Evolutionary conservation across 2,888 invertebrate genomes (phyloP).

Genomic region (Nudaria mundana): DNA sequence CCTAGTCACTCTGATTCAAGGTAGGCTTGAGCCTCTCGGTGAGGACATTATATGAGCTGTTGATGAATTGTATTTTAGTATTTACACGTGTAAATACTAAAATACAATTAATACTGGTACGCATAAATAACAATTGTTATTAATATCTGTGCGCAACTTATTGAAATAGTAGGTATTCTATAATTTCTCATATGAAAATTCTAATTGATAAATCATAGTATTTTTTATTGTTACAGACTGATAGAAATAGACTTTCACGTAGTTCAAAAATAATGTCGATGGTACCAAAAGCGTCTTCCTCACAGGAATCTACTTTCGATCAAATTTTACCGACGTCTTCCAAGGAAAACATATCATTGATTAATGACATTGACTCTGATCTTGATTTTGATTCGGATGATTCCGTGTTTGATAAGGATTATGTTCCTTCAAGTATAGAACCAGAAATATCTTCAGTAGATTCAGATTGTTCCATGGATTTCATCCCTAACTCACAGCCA

Average conservation of each 20-base stretch:
- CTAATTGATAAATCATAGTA: too few relatives aligned
- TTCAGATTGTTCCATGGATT: neutral
- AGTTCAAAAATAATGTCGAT: neutral
- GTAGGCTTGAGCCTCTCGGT: too few relatives aligned
- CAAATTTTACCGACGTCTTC: neutral
- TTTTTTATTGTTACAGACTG: too few relatives aligned
- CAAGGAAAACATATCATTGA: neutral
- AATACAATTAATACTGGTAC: too few relatives aligned
- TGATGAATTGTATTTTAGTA: too few relatives aligned
- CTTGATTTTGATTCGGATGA: constrained; percentile 1
- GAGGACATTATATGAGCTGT: too few relatives aligned
- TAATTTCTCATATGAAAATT: too few relatives aligned
- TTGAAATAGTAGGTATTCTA: too few relatives aligned
- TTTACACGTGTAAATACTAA: too few relatives aligned
- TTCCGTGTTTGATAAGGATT: constrained; percentile 1
- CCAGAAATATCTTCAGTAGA: neutral
- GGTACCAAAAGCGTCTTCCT: neutral
- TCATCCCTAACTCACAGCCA: neutral
- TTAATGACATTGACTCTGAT: neutral
- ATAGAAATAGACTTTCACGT: neutral
- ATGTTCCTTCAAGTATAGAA: neutral
- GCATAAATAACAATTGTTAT: too few relatives aligned
- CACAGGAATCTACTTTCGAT: neutral
- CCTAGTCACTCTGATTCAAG: too few relatives aligned
- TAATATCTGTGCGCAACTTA: too few relatives aligned